These are phyloP conservation scores for Augochlorella aurata DNA, from an alignment of 2,888 invertebrate genomes.

Conservation along the genomic window DNA sequence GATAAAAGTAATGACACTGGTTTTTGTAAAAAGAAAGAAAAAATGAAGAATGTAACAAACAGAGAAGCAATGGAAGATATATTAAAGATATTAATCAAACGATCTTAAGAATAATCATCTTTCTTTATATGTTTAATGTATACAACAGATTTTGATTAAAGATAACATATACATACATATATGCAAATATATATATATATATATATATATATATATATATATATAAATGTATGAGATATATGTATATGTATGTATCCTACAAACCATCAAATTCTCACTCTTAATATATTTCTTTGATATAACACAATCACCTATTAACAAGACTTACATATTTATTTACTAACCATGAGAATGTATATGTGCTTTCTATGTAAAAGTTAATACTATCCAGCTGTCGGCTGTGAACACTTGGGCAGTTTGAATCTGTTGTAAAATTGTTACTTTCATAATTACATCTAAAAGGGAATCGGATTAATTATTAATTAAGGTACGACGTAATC, in stretches of 20 bases:
- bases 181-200: slow-evolving; percentile 5
- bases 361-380: slow-evolving; percentile 72
- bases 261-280: slow-evolving; percentile 56
- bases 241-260: slow-evolving; percentile 45
- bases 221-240: slow-evolving; percentile 22
- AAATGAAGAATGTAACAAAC: slow-evolving; percentile 44
- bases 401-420: slow-evolving; percentile 81
- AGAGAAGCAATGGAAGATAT: slow-evolving; percentile 34
- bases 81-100: slow-evolving; percentile 50
- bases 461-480: slow-evolving; percentile 40
- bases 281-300: slow-evolving; percentile 52
- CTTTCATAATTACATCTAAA: slow-evolving; percentile 50
- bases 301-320: slow-evolving; percentile 64
- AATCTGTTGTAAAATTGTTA: slow-evolving; percentile 67
- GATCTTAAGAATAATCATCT: slow-evolving; percentile 36
- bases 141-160: slow-evolving; percentile 23
- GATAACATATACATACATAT: not conserved
- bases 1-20: slow-evolving; percentile 40
- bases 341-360: slow-evolving; percentile 35
- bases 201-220: slow-evolving; percentile 6
- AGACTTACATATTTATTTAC: slow-evolving; percentile 55
- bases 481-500: slow-evolving; percentile 3
- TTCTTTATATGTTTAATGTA: slow-evolving; percentile 26
- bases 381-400: slow-evolving; percentile 73
- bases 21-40: slow-evolving; percentile 53